Evolutionary conservation across 2,888 invertebrate genomes (phyloP).

Genomic region (Stratiomys singularior): DNA sequence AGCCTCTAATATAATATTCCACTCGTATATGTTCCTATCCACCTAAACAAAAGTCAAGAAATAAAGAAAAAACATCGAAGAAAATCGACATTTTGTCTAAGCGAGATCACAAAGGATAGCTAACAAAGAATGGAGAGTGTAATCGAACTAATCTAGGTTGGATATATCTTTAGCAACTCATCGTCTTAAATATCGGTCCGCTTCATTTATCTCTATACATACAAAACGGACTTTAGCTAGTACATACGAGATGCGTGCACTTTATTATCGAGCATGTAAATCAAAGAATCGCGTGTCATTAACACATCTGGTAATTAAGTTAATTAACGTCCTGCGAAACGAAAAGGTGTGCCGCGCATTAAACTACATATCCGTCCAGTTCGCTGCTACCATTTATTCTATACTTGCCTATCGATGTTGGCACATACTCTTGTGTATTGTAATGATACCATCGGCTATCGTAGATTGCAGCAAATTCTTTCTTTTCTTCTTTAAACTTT

Average conservation of each 20-base stretch:
- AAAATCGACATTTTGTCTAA: too few species aligned
- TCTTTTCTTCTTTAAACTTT: not conserved
- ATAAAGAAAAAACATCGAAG: too few species aligned
- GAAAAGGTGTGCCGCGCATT: constrained; percentile 49
- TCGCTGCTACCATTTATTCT: not conserved
- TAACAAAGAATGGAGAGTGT: too few species aligned
- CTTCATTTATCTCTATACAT: not conserved
- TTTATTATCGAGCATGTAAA: constrained; percentile 51
- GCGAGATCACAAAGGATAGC: too few species aligned
- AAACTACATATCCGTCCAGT: not conserved
- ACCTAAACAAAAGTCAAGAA: too few species aligned
- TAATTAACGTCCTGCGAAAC: constrained; percentile 50
- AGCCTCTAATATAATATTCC: too few species aligned
- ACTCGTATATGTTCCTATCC: too few species aligned
- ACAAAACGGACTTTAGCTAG: not conserved
- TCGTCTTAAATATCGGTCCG: too few species aligned
- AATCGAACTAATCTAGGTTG: too few species aligned
- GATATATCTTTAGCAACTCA: too few species aligned
- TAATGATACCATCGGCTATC: not conserved
- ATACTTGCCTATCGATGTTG: not conserved
- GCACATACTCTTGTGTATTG: not conserved
- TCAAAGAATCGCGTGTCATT: constrained; percentile 53
- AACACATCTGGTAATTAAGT: constrained; percentile 52
- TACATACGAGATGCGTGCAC: constrained; percentile 47
- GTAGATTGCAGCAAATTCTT: not conserved